Conservation (phyloP, 2,113 vertebrate genomes). For the Xerus inauris region DNA sequence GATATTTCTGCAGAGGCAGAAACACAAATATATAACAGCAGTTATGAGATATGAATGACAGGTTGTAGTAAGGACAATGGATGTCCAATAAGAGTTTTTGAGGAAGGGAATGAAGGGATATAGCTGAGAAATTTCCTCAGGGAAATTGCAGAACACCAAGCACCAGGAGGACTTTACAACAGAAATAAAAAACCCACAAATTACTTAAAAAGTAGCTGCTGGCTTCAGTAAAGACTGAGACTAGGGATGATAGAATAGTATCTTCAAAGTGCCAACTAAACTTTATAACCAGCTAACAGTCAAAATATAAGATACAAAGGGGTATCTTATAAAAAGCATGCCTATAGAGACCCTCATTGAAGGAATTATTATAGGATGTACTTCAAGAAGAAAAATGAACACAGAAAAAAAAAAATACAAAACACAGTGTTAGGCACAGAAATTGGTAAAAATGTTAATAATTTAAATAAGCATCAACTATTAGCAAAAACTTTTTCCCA, state of each 20-base stretch:
- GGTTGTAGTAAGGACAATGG: not conserved
- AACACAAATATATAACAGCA: not conserved
- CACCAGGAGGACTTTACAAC: not conserved
- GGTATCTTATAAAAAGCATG: not conserved
- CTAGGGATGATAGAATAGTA: not conserved
- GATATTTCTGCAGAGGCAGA: not conserved
- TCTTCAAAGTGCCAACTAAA: not conserved
- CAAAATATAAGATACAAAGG: constrained; percentile 28
- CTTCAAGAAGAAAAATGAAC: not conserved
- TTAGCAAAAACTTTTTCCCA: not conserved
- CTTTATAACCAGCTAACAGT: constrained; percentile 16
- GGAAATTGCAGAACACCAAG: not conserved
- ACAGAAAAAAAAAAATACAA: not conserved
- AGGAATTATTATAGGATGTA: not conserved
- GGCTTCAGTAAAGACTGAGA: not conserved
- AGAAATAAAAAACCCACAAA: not conserved
- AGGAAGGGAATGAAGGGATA: constrained; percentile 15
- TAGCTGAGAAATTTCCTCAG: not conserved
- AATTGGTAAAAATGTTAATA: not conserved
- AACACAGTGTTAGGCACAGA: not conserved
- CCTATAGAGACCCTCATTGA: not conserved
- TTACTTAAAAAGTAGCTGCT: not conserved
- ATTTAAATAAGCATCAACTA: not conserved
- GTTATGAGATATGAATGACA: not conserved
- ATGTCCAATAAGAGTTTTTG: not conserved